phyloP scores from a whole-genome alignment of 2,888 invertebrate genomes.

The Acleris emargana region DNA sequence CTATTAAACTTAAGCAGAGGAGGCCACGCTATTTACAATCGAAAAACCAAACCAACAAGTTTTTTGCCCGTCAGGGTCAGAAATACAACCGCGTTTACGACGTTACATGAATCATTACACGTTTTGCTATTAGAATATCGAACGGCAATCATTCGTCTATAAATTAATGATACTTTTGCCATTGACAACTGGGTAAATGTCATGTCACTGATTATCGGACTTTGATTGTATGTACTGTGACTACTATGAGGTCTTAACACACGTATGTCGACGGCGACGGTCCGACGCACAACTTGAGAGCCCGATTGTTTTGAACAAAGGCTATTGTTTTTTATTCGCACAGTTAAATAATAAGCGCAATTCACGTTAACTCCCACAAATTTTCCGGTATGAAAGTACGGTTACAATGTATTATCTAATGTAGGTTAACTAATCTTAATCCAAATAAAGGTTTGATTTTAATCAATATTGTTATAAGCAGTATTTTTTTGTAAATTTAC shows the following conservation, averaged over 20 bases:
- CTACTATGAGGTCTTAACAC: constrained; percentile 30
- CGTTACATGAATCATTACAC: no score
- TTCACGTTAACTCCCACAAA: constrained; percentile 54
- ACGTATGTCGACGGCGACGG: constrained; percentile 58
- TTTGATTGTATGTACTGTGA: constrained; percentile 24
- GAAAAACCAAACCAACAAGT: constrained; percentile 74
- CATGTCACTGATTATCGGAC: constrained; percentile 6
- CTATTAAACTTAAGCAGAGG: constrained; percentile 47
- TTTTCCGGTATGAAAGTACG: constrained; percentile 55
- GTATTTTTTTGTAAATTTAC: constrained; percentile 45
- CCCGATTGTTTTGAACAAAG: constrained; percentile 72
- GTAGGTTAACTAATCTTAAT: constrained; percentile 28
- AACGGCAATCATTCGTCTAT: background rate
- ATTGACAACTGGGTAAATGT: constrained; percentile 20
- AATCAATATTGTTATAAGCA: constrained; percentile 40
- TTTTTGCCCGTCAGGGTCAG: constrained; percentile 53
- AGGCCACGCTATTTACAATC: constrained; percentile 71
- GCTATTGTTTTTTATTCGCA: constrained; percentile 77
- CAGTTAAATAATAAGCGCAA: constrained; percentile 54
- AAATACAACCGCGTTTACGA: constrained; percentile 52
- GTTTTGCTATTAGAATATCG: no score
- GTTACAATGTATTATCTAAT: constrained; percentile 40
- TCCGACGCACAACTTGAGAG: constrained; percentile 66
- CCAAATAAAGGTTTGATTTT: background rate
- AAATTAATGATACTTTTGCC: background rate